Conservation (phyloP, 2,113 vertebrate genomes). For the Chlamydotis undulata region DNA sequence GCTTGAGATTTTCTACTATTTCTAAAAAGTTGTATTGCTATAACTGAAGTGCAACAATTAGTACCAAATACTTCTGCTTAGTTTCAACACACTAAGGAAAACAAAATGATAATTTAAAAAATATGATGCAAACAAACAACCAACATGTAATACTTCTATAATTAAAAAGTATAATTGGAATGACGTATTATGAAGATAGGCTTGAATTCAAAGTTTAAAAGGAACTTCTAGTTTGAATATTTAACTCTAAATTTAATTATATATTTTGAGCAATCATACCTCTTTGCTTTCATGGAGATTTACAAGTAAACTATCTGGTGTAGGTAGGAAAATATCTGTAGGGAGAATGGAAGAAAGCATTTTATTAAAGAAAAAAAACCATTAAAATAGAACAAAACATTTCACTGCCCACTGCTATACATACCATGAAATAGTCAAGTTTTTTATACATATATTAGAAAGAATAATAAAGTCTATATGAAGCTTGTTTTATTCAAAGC, state of each 20-base stretch:
- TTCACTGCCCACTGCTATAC: background rate
- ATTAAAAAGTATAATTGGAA: background rate
- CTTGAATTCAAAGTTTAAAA: background rate
- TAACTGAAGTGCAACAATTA: background rate
- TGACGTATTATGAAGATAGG: background rate
- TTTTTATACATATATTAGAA: background rate
- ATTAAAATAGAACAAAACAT: background rate
- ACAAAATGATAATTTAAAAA: background rate
- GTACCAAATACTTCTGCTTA: background rate
- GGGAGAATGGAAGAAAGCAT: background rate
- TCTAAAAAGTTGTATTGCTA: background rate
- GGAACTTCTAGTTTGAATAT: background rate
- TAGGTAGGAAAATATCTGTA: conserved; percentile 93
- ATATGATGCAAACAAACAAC: background rate
- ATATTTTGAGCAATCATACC: conserved; percentile 72
- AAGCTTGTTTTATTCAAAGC: background rate
- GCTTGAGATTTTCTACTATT: background rate
- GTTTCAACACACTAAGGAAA: background rate
- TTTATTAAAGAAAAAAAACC: background rate
- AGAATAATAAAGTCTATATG: background rate
- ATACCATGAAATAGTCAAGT: background rate
- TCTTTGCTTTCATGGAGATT: conserved; percentile 95
- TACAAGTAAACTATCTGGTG: conserved; percentile 93
- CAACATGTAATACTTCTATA: background rate
- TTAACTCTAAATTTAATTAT: background rate